phyloP scores from a whole-genome alignment of 2,797 vertebrate species.

The Aplochiton taeniatus region DNA sequence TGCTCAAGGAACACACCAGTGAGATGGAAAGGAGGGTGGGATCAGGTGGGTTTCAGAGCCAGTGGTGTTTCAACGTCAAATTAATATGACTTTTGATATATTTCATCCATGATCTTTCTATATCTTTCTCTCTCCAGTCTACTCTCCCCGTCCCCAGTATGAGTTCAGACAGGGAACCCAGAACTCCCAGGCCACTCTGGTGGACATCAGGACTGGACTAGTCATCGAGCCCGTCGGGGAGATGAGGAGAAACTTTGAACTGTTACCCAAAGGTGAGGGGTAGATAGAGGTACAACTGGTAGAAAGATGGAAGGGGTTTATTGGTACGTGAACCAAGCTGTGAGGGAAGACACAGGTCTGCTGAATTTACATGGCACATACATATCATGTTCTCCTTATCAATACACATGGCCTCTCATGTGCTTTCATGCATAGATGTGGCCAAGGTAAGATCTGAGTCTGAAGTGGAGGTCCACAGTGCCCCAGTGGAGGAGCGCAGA shows the following conservation, averaged over 20 bases:
- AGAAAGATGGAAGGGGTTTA: no score
- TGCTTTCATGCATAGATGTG: not conserved
- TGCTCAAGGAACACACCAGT: no score
- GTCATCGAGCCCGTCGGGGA: conserved; percentile 30
- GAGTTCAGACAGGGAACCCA: conserved; percentile 47
- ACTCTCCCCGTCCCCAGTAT: conserved; percentile 13
- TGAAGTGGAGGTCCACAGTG: conserved; percentile 7
- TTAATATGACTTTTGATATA: not conserved
- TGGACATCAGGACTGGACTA: conserved; percentile 31
- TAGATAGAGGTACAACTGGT: no score
- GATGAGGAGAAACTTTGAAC: conserved; percentile 49
- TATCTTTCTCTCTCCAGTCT: conserved; percentile 27
- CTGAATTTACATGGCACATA: no score
- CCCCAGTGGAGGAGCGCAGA: not conserved
- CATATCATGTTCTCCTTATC: no score
- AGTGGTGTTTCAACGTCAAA: not conserved
- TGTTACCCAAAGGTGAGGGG: conserved; percentile 48
- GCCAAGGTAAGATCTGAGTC: conserved; percentile 48
- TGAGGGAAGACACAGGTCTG: no score
- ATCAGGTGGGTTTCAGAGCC: conserved; percentile 36
- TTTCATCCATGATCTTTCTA: not conserved
- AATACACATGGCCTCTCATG: no score
- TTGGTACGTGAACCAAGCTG: no score
- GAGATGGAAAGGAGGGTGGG: conserved; percentile 52
- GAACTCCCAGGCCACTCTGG: conserved; percentile 32